phyloP scores from a whole-genome alignment of 1,140 invertebrate species.

The Drosophila nannoptera region DNA sequence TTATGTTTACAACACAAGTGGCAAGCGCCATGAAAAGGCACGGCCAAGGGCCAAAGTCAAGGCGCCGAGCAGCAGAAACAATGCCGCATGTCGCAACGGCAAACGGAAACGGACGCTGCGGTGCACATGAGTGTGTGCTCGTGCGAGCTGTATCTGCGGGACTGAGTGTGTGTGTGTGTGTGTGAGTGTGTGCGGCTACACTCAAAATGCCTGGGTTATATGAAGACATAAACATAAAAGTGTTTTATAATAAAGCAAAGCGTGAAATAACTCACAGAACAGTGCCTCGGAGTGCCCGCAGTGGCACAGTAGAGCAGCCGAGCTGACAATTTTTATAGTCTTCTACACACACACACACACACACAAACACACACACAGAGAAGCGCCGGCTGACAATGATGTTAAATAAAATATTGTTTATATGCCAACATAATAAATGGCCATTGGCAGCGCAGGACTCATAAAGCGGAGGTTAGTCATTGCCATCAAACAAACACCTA shows the following conservation, averaged over 20 bases:
- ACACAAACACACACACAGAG: neutral
- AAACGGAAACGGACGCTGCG: constrained; percentile 52
- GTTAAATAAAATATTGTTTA: constrained; percentile 78
- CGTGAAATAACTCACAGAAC: constrained; percentile 73
- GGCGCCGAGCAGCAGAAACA: constrained; percentile 40
- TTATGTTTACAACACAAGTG: constrained; percentile 73
- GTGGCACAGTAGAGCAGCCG: constrained; percentile 36
- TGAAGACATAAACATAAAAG: constrained; percentile 75
- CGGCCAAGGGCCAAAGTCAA: constrained; percentile 18
- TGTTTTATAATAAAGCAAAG: constrained; percentile 77
- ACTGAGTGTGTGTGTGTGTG: constrained; percentile 2
- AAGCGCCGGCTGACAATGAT: constrained; percentile 55
- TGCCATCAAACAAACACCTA: constrained; percentile 47
- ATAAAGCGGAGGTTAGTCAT: constrained; percentile 60
- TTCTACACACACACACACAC: constrained; percentile 24
- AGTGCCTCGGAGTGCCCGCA: constrained; percentile 36
- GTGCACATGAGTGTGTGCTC: constrained; percentile 8
- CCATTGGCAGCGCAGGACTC: constrained; percentile 65
- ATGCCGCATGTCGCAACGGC: constrained; percentile 50
- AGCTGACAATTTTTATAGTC: constrained; percentile 77
- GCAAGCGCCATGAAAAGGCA: constrained; percentile 64
- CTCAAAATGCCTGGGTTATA: constrained; percentile 72
- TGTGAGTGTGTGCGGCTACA: constrained; percentile 28
- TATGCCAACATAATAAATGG: constrained; percentile 76
- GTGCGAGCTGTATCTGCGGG: neutral